A percentile compares a stretch with the other conserved stretches of the same genome.
These are phyloP conservation scores for Tetragonisca angustula DNA, from an alignment of 2,888 invertebrate species.

Conservation along the genomic window DNA sequence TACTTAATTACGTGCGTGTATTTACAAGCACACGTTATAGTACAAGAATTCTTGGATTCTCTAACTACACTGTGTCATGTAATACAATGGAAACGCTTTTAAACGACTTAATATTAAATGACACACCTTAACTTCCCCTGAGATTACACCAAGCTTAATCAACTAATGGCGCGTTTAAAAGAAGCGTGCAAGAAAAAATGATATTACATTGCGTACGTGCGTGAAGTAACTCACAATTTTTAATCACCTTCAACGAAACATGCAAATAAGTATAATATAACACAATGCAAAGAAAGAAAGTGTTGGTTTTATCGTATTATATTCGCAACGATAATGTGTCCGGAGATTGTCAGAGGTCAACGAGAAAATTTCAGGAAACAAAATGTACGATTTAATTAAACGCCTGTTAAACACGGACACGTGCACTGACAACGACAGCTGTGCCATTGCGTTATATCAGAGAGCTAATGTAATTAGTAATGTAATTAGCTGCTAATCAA, in stretches of 20 bases:
- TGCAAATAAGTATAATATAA: neutral
- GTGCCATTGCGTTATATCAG: conserved; percentile 46
- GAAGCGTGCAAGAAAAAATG: conserved; percentile 25
- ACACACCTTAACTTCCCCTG: conserved; percentile 65
- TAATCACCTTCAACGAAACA: neutral
- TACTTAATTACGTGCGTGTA: neutral
- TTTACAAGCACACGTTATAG: neutral
- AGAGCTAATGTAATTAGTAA: conserved; percentile 63
- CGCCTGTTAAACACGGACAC: conserved; percentile 28
- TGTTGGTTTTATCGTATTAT: neutral
- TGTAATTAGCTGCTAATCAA: conserved; percentile 45
- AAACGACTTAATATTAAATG: conserved; percentile 40
- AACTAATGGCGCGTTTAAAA: conserved; percentile 71
- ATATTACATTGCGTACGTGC: conserved; percentile 2
- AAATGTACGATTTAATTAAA: conserved; percentile 52
- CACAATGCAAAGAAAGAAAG: neutral
- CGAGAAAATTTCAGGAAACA: conserved; percentile 31
- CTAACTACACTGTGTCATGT: neutral
- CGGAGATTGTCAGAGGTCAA: neutral
- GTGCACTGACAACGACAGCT: conserved; percentile 49
- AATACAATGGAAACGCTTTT: neutral
- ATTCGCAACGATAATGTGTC: no score
- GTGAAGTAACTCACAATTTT: neutral
- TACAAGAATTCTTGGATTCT: neutral
- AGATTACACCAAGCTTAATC: conserved; percentile 68